These are phyloP conservation scores for Phylloscopus trochilus DNA, from an alignment of 2,113 vertebrate species.

Conservation along the genomic window DNA sequence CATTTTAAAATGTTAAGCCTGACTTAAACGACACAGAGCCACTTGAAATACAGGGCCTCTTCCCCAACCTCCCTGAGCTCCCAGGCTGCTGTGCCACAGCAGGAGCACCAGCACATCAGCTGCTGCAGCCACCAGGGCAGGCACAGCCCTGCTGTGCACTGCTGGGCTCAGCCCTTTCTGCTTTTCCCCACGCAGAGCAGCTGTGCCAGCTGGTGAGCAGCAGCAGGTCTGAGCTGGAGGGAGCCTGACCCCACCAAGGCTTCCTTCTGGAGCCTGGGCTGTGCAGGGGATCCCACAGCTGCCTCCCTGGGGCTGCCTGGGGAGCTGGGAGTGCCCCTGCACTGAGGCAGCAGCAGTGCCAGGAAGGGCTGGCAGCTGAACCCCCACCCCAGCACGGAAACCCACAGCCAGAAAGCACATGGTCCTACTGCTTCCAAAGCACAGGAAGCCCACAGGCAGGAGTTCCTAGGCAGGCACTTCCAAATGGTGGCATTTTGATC, in stretches of 20 bases:
- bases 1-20: neutral
- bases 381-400: neutral
- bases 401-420: neutral
- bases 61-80: neutral
- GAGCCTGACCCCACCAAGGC: neutral
- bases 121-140: neutral
- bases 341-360: neutral
- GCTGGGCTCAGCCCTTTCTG: neutral
- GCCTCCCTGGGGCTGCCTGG: neutral
- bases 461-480: neutral
- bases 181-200: neutral
- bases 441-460: neutral
- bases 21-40: neutral
- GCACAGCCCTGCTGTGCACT: neutral
- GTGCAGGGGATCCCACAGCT: neutral
- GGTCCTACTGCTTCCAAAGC: fast-evolving
- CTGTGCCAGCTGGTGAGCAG: neutral
- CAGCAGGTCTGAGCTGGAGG: neutral
- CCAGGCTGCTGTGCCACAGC: neutral
- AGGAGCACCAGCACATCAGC: neutral
- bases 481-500: neutral
- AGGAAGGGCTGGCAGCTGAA: neutral
- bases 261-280: neutral
- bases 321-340: neutral
- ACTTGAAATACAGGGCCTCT: neutral